Evolutionary conservation across 2,797 vertebrate genomes (phyloP).

Genomic region (Tangara arthus): DNA sequence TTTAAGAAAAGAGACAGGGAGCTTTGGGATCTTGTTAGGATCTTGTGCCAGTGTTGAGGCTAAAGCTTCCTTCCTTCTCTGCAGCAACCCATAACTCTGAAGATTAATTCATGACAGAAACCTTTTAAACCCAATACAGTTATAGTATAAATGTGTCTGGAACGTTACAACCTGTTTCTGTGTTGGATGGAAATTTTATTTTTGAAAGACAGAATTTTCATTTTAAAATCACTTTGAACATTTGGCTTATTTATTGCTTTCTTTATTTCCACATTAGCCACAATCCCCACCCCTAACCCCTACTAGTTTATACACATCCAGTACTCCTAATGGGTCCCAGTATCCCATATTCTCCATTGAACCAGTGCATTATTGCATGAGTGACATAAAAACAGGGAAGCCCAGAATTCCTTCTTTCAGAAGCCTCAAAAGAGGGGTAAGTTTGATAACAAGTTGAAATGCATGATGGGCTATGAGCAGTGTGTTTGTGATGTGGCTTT

Average conservation of each 20-base stretch:
- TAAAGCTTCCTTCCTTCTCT: neutral
- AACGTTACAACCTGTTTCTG: neutral
- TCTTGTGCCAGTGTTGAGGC: neutral
- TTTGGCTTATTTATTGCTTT: conserved; percentile 82
- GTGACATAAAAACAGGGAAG: conserved; percentile 91
- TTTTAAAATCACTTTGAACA: conserved; percentile 74
- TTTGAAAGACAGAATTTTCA: conserved; percentile 73
- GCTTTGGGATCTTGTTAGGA: neutral
- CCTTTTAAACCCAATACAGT: neutral
- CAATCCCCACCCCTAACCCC: conserved; percentile 82
- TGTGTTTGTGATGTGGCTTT: conserved; percentile 82
- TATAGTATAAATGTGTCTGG: neutral
- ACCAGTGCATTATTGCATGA: conserved; percentile 91
- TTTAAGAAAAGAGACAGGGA: neutral
- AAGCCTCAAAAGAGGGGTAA: conserved; percentile 95
- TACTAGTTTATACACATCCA: conserved; percentile 81
- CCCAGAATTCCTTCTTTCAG: conserved; percentile 93
- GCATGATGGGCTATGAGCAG: conserved; percentile 78
- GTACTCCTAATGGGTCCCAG: conserved; percentile 82
- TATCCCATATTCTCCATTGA: conserved; percentile 87
- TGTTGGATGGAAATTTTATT: conserved; percentile 66
- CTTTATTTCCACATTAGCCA: conserved; percentile 81
- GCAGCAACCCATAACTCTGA: neutral
- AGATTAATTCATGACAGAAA: neutral
- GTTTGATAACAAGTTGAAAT: conserved; percentile 78